Conservation (phyloP, 23 tunicate genomes). For the Corella eumyota region DNA sequence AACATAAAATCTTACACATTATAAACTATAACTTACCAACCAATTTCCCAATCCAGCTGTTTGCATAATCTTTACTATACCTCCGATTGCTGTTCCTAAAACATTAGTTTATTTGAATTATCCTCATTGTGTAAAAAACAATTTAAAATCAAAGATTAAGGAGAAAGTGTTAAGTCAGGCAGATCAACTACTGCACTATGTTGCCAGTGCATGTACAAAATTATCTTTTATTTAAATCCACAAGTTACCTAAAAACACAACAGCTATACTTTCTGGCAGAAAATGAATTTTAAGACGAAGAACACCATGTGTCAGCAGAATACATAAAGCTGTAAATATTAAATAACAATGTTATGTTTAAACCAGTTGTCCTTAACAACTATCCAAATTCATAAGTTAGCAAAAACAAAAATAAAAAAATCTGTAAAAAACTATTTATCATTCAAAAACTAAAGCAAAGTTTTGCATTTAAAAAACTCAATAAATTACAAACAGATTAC, state of each 20-base stretch:
- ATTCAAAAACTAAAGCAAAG: too few species aligned
- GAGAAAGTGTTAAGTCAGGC: neutral
- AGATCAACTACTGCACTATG: too few species aligned
- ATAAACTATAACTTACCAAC: conserved; percentile 35
- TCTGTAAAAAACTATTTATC: too few species aligned
- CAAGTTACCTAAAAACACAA: conserved; percentile 83
- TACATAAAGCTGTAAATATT: conserved; percentile 50
- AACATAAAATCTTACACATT: neutral
- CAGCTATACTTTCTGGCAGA: conserved; percentile 93
- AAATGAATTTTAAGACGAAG: conserved; percentile 70
- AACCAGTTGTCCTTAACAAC: too few species aligned
- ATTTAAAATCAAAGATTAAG: neutral
- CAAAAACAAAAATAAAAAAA: too few species aligned
- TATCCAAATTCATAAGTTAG: too few species aligned
- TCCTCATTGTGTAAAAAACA: too few species aligned
- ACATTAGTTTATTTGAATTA: neutral
- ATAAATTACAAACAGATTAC: too few species aligned
- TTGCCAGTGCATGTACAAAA: neutral
- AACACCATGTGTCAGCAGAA: conserved; percentile 71
- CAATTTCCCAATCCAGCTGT: conserved; percentile 82
- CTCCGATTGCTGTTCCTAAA: conserved; percentile 86
- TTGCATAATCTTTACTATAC: conserved; percentile 64
- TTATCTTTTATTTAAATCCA: neutral
- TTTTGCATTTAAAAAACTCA: too few species aligned
- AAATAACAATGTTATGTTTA: too few species aligned